Evolutionary conservation across 2,113 vertebrate species (phyloP), one percentile per base, ranked within the genome.

Genomic region (Lutjanus erythropterus): DNA sequence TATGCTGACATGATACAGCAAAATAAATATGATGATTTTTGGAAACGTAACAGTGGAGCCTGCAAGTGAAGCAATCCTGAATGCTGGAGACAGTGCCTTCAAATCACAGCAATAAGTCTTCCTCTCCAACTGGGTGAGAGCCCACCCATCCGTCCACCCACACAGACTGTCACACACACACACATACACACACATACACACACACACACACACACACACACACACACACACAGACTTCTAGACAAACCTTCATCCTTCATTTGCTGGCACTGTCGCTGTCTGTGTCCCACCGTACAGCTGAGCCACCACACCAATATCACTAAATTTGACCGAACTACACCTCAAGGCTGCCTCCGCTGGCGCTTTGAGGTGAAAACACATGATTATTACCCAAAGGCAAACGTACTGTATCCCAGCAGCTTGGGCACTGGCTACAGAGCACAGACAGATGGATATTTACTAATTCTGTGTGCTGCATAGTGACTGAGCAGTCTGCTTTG

Each of bases 211-310:
- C 29, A 79, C 46, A 73, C 46, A 62, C 55, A 60, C 31, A 62
- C 25, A 73, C 65, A 71, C 29, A 67, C 60, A 66, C 27, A 55
- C 6, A 44, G 1, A 75, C 35, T 37, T n/a, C 41, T 10, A 84
- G 76, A 76, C 60, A 66, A 89, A 75, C 86, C 84, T 84, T 90
- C 86, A 88, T 88, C 86, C 80, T 71, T 88, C 89, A 90, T 90
- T 85, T 85, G 42, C 73, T 64, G 68, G n/a, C 66, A n/a, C 15
- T 1, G 21, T 78, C 41, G 79, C 73, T 61, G 70, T 65, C 71
- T 79, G 53, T 66, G 79, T 68, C 72, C 70, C 47, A 31, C 71
- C 71, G 62, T 53, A 80, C 41, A 74, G 50, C 61, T 47, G 60
- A 65, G 47, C 59, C 66, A 9, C 52, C 31, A n/a, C 67, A 33